Evolutionary conservation across 2,113 vertebrate species (phyloP), one percentile per base, ranked within the genome.

Genomic region (Propithecus coquereli): DNA sequence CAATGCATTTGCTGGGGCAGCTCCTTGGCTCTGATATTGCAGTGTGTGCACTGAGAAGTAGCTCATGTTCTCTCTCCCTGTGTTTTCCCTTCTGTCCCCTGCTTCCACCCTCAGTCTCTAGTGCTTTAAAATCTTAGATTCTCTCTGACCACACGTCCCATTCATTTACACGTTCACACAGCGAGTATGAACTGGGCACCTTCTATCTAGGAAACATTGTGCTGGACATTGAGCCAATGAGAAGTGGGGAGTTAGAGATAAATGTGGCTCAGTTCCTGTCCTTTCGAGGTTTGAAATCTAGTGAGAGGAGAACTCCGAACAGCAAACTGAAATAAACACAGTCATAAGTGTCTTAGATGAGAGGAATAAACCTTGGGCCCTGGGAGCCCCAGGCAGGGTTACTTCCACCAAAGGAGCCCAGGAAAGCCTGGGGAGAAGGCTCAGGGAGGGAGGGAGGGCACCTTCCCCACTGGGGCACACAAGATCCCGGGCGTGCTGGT

Each of bases 401-500:
- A 13, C 37, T 45, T 61, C 47, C 27, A 84, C 6, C 50, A 25
- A 11, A 77, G 52, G 57, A 73, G 5, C 1, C 2, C 1, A 9
- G 37, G 22, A 54, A 76, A 12, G 22, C 70, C n/a, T 45, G 16
- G 59, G 43, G 47, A 80, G 73, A 59, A 74, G 54, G 40, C 0
- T 54, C 17, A 54, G 52, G 52, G 47, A 81, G 87, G 25, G 52
- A 74, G 50, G 27, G 23, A 70, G 8, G 20, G n/a, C 8, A 2
- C 25, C 52, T 79, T 61, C 32, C 68, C 22, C 2, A 22, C 0
- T 8, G 20, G 73, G 43, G 37, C 63, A 61, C 25, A 6, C 57
- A 12, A 34, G 50, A 1, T 14, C 59, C 10, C 2, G 45, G 40
- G 16, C 8, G 0, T n/a, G 8, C 32, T 8, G n/a, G 54, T 5